Conservation (phyloP, 2,888 invertebrate species). For the Catotricha subobsoleta region DNA sequence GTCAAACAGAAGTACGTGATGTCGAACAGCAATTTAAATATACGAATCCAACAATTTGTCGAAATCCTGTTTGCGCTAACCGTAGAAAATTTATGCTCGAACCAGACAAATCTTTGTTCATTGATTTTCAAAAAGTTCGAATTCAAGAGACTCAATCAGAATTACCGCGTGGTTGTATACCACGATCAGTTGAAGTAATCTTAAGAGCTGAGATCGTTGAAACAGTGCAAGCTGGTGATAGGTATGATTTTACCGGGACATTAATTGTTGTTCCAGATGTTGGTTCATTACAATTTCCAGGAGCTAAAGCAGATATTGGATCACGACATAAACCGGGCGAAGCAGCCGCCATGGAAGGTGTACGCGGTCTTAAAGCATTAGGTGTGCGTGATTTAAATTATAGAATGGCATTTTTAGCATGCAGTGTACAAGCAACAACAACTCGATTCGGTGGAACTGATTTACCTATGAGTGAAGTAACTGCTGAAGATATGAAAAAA, state of each 20-base stretch:
- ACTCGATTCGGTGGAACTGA: constrained; percentile 77
- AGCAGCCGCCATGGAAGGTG: constrained; percentile 65
- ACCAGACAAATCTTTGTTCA: constrained; percentile 82
- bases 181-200: constrained; percentile 87
- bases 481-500: constrained; percentile 78
- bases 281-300: constrained; percentile 66
- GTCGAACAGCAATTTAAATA: constrained; percentile 98
- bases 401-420: constrained; percentile 84
- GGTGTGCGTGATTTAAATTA: constrained; percentile 71
- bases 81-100: constrained; percentile 78
- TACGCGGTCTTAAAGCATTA: constrained; percentile 61
- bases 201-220: constrained; percentile 92
- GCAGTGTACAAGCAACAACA: constrained; percentile 74
- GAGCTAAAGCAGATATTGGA: constrained; percentile 65
- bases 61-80: constrained; percentile 91
- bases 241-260: constrained; percentile 87
- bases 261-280: constrained; percentile 97
- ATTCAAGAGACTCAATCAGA: constrained; percentile 97
- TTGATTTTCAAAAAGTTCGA: constrained; percentile 95
- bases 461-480: constrained; percentile 68
- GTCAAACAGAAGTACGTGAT: constrained; percentile 83
- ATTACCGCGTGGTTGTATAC: constrained; percentile 89
- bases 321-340: constrained; percentile 54
- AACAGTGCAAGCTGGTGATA: constrained; percentile 66
- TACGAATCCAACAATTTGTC: constrained; percentile 87